These are phyloP conservation scores for Pygmarrhopalites habei DNA, from an alignment of 1,140 invertebrate species.

Conservation along the genomic window DNA sequence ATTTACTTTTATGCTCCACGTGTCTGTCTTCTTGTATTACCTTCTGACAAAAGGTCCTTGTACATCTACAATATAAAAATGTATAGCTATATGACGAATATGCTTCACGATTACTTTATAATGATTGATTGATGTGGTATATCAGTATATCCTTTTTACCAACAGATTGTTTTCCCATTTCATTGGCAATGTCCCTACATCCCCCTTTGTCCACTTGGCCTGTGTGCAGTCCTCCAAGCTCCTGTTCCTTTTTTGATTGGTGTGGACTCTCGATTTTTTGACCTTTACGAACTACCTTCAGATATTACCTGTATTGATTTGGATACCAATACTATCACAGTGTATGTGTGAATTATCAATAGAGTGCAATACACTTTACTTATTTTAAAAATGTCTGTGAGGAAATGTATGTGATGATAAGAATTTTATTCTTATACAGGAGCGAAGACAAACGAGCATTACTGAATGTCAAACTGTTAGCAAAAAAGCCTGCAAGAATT, in stretches of 20 bases:
- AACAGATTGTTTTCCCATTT: conserved; percentile 84
- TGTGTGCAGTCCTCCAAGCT: conserved; percentile 79
- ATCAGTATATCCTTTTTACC: too few relatives aligned
- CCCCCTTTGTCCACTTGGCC: conserved; percentile 89
- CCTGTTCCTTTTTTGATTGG: conserved; percentile 96
- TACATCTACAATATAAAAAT: too few relatives aligned
- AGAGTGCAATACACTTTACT: too few relatives aligned
- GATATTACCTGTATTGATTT: conserved; percentile 98
- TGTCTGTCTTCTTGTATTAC: too few relatives aligned
- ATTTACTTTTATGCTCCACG: too few relatives aligned
- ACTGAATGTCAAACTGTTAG: conserved; percentile 74
- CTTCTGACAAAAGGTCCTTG: too few relatives aligned
- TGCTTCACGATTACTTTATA: too few relatives aligned
- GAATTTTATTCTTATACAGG: conserved; percentile 13
- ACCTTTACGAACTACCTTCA: conserved; percentile 88
- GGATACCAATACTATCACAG: conserved; percentile 88
- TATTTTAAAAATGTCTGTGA: too few relatives aligned
- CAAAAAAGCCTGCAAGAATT: conserved; percentile 75
- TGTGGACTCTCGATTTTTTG: conserved; percentile 94
- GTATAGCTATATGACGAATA: too few relatives aligned
- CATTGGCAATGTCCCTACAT: conserved; percentile 99
- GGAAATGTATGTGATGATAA: too few relatives aligned
- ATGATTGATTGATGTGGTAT: too few relatives aligned
- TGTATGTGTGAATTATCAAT: too few relatives aligned
- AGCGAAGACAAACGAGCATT: conserved; percentile 77